Percentiles rank a stretch among this genome's conserved stretches.
Evolutionary conservation across 2,113 vertebrate genomes (phyloP).

Genomic region (Mungos mungo): DNA sequence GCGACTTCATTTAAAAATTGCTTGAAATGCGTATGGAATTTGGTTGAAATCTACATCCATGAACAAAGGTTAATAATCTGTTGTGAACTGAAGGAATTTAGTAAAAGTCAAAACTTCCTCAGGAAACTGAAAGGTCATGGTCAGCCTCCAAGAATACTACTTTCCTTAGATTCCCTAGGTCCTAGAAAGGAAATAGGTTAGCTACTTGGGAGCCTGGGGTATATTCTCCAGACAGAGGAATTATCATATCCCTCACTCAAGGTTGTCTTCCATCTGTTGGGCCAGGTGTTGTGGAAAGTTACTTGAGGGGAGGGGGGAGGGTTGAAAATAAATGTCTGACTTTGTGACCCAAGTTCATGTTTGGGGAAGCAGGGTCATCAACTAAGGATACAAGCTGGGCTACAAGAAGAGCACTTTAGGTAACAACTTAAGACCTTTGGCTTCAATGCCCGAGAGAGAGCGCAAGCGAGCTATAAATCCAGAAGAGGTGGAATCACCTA

Average conservation of each 20-base stretch:
- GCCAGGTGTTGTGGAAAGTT: constrained; percentile 5
- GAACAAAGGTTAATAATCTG: constrained; percentile 32
- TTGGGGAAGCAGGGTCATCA: constrained; percentile 3
- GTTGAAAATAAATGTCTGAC: not conserved
- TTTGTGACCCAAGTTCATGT: not conserved
- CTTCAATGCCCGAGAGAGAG: constrained; percentile 18
- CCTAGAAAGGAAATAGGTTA: not conserved
- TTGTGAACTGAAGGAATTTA: constrained; percentile 23
- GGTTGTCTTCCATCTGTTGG: not conserved
- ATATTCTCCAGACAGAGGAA: not conserved
- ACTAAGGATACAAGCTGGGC: not conserved
- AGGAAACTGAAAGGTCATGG: not conserved
- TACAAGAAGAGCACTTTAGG: not conserved
- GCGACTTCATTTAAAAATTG: constrained; percentile 32
- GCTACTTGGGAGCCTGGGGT: not conserved
- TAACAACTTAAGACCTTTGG: not conserved
- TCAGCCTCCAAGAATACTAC: not conserved
- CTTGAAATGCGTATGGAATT: constrained; percentile 19
- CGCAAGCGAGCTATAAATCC: not conserved
- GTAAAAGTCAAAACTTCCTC: not conserved
- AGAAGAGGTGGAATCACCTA: constrained; percentile 24
- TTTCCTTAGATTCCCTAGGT: constrained; percentile 20
- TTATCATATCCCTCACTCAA: constrained; percentile 6
- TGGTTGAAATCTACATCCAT: not conserved
- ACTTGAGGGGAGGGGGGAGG: not conserved